Conservation (phyloP, 2,888 invertebrate species). For the Diploptera punctata region DNA sequence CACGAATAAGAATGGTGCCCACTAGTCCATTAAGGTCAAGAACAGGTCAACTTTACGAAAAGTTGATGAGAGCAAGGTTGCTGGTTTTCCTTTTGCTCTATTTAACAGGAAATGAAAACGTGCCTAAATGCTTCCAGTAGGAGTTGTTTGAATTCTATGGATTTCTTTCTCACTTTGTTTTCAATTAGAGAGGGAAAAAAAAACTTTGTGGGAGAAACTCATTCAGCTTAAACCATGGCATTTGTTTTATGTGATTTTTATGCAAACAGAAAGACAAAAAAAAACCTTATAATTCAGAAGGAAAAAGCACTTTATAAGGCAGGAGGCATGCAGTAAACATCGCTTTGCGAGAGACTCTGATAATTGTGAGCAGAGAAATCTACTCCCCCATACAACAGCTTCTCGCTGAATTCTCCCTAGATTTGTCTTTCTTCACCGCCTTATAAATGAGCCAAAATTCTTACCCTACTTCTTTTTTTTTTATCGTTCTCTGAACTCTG, state of each 20-base stretch:
- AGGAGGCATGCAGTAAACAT: not conserved
- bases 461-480: not conserved
- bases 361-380: not conserved
- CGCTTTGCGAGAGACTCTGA: not conserved
- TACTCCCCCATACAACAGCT: not conserved
- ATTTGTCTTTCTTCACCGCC: not conserved
- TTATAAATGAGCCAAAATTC: not conserved
- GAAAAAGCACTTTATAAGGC: not conserved
- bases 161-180: not conserved
- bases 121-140: too few relatives aligned
- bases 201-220: not conserved
- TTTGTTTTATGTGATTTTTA: too few relatives aligned
- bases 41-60: too few relatives aligned
- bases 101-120: too few relatives aligned
- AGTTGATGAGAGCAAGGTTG: too few relatives aligned
- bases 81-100: too few relatives aligned
- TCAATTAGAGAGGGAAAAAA: not conserved
- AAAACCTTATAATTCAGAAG: too few relatives aligned
- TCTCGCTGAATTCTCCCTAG: not conserved
- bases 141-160: too few relatives aligned
- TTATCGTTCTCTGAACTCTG: not conserved
- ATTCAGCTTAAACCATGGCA: too few relatives aligned
- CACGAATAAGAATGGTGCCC: too few relatives aligned
- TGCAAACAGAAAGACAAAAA: too few relatives aligned
- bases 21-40: too few relatives aligned